Percentiles rank a stretch among this genome's conserved stretches.
phyloP scores from a whole-genome alignment of 2,888 invertebrate genomes.

The Ctenicera cuprea region DNA sequence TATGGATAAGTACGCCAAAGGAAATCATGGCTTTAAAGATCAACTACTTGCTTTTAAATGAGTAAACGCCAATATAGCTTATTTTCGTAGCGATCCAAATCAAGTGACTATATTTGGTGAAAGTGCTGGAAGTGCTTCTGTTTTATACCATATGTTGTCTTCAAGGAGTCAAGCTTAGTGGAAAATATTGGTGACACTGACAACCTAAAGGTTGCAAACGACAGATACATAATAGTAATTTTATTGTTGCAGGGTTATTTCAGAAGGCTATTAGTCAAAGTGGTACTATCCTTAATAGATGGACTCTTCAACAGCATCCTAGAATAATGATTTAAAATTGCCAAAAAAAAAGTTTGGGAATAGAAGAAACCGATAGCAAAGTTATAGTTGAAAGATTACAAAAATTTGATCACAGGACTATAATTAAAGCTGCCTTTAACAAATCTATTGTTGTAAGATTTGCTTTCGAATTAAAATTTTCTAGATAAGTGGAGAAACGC shows the following conservation, averaged over 20 bases:
- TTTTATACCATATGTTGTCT: constrained; percentile 52
- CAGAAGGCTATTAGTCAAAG: constrained; percentile 46
- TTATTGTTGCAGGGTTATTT: constrained; percentile 33
- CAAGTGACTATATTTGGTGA: constrained; percentile 54
- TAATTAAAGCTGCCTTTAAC: constrained; percentile 34
- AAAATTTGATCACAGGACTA: constrained; percentile 20
- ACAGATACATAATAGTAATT: too few species aligned
- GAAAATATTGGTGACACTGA: background rate
- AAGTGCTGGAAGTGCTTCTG: constrained; percentile 56
- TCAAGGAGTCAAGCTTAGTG: constrained; percentile 28
- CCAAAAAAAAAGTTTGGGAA: constrained; percentile 31
- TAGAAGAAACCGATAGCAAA: constrained; percentile 15
- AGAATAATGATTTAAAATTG: constrained; percentile 19
- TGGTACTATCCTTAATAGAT: constrained; percentile 35
- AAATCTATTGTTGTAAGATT: constrained; percentile 5
- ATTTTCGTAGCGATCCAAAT: constrained; percentile 53
- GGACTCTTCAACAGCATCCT: constrained; percentile 41
- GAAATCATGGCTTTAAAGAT: constrained; percentile 50
- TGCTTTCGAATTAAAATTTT: background rate
- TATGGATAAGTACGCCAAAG: constrained; percentile 53
- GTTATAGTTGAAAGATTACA: constrained; percentile 30
- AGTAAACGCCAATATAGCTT: constrained; percentile 49
- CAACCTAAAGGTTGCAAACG: background rate
- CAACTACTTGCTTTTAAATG: constrained; percentile 43
- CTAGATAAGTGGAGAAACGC: too few species aligned